Evolutionary conservation across 2,888 invertebrate genomes (phyloP), one percentile per base, ranked within the genome.

Genomic region (Amphipoea lucens): DNA sequence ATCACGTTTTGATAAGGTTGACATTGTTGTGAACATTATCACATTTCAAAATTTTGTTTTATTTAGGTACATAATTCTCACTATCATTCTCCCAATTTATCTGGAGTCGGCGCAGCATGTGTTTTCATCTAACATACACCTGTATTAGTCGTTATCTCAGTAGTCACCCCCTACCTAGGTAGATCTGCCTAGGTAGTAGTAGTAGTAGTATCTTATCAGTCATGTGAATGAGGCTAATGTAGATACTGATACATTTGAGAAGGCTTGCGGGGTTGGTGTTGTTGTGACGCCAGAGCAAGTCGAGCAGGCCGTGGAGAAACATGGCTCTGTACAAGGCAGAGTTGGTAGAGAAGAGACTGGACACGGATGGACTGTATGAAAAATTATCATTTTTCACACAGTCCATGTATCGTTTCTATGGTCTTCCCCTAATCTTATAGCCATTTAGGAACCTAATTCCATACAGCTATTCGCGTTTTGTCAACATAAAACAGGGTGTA

Each of bases 281-380:
- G 97, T 98, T 14, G 98, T 99, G 2, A 98, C 98, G 0, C 98
- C 99, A 0, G 99, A 99, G 93, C 98, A 99, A 95, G 98, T 99
- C 40, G 99, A 99, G 93, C 97, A 98, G 79, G 98, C 97, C 75
- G 99, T 99, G 0, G 98, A 99, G 92, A 97, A 97, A 88, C 97
- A 98, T 99, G 91, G 96, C 92, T 2, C 95, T 95, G 78, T 94
- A 94, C 75, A 96, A 96, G 88, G 87, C 92, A 78, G 97, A 97
- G 79, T 77, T 97, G 57, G 68, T 96, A 72, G 96, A 96, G 74
- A 97, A 97, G 85, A 93, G 97, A 81, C 29, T 29, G 29, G 29
- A 29, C 29, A 29, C 29, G 29, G 29, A 29, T 29, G 29, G 29
- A 29, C 29, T 29, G 29, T 29, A 1, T 29, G 29, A 29, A 29